Conservation (phyloP, 2,888 invertebrate species). For the Diogma glabrata region DNA sequence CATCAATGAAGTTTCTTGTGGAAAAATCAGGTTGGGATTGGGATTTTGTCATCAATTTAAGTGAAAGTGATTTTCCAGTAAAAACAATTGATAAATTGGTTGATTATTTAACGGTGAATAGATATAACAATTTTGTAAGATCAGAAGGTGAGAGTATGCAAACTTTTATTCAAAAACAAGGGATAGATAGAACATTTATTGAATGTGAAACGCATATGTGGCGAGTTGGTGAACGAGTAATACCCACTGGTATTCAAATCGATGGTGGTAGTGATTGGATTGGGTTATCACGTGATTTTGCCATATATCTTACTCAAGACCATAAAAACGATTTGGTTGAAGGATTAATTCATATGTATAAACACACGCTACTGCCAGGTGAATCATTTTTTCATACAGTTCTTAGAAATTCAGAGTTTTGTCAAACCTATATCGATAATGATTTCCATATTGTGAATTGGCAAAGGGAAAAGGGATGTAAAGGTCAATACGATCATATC, state of each 20-base stretch:
- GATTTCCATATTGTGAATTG: slow-evolving; percentile 97
- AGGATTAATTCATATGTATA: slow-evolving; percentile 67
- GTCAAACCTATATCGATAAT: slow-evolving; percentile 84
- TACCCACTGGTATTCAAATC: slow-evolving; percentile 65
- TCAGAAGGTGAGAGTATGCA: slow-evolving; percentile 93
- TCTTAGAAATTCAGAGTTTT: slow-evolving; percentile 82
- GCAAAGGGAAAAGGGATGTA: slow-evolving; percentile 92
- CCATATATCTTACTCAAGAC: slow-evolving; percentile 59
- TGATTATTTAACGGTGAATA: slow-evolving; percentile 73
- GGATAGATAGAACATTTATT: slow-evolving; percentile 89
- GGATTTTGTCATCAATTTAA: slow-evolving; percentile 94
- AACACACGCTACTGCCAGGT: slow-evolving; percentile 84
- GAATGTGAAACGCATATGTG: slow-evolving; percentile 99
- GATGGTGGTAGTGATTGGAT: slow-evolving; percentile 99
- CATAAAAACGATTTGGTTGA: slow-evolving; percentile 53
- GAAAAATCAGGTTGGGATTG: slow-evolving; percentile 60
- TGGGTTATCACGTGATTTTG: slow-evolving; percentile 76
- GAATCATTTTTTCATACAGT: slow-evolving; percentile 98
- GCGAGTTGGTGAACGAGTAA: slow-evolving; percentile 53
- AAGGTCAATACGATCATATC: slow-evolving; percentile 94
- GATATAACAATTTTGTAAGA: slow-evolving; percentile 85
- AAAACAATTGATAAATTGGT: slow-evolving; percentile 71
- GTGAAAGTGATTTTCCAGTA: slow-evolving; percentile 95
- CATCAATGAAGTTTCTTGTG: slow-evolving; percentile 68
- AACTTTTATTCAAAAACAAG: slow-evolving; percentile 94